Conservation (phyloP, 2,113 vertebrate genomes). For the Spilogale gracilis region DNA sequence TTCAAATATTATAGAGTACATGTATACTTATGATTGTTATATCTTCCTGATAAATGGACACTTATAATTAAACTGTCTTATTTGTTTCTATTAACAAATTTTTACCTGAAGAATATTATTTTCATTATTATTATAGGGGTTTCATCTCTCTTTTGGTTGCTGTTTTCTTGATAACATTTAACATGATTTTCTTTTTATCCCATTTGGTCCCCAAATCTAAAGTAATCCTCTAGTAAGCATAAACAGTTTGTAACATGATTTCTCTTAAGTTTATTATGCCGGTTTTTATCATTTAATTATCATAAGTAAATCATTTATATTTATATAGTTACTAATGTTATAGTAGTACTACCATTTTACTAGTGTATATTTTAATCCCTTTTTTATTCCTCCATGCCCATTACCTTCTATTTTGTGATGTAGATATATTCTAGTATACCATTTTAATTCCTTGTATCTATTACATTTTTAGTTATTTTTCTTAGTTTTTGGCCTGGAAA, state of each 20-base stretch:
- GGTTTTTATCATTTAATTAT: background rate
- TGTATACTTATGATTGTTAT: background rate
- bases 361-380: background rate
- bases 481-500: background rate
- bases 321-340: background rate
- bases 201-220: background rate
- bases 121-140: background rate
- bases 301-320: background rate
- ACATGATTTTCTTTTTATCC: background rate
- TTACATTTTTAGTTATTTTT: background rate
- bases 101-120: background rate
- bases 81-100: background rate
- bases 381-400: background rate
- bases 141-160: background rate
- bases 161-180: background rate
- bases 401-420: background rate
- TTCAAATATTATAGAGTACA: background rate
- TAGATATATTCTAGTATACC: background rate
- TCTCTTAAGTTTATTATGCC: background rate
- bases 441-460: background rate
- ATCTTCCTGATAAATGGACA: background rate
- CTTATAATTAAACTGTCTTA: background rate
- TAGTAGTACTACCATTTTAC: background rate
- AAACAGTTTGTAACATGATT: background rate
- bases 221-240: background rate